phyloP scores from a whole-genome alignment of 2,888 invertebrate genomes.

The Sipunculus nudus region DNA sequence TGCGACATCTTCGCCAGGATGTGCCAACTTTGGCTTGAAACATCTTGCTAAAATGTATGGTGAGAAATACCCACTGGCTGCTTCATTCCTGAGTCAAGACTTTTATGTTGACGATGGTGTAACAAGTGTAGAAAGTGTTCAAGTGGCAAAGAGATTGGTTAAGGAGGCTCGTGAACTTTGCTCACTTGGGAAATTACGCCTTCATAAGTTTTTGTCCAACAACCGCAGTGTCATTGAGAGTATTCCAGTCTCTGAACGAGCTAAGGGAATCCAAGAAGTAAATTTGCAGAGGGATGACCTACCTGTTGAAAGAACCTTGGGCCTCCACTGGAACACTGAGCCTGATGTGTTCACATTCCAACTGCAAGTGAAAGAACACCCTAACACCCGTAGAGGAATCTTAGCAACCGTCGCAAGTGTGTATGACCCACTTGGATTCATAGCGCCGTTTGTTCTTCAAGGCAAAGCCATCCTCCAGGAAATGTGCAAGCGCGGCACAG shows the following conservation, averaged over 20 bases:
- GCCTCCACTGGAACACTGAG: slow-evolving; percentile 38
- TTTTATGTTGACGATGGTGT: slow-evolving; percentile 25
- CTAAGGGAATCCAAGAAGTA: background rate
- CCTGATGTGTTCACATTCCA: slow-evolving; percentile 37
- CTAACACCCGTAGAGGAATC: slow-evolving; percentile 34
- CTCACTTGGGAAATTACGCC: slow-evolving; percentile 3
- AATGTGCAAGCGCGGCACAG: slow-evolving; percentile 27
- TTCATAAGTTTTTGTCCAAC: slow-evolving; percentile 19
- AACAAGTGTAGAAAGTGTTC: background rate
- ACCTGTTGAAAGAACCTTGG: slow-evolving; percentile 4
- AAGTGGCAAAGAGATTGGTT: slow-evolving; percentile 8
- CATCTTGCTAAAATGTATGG: background rate
- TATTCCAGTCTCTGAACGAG: slow-evolving; percentile 2
- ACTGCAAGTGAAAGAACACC: slow-evolving; percentile 27
- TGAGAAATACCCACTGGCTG: background rate
- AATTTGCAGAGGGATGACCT: background rate
- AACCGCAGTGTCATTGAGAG: background rate
- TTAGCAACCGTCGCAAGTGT: slow-evolving; percentile 36
- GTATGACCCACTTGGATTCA: slow-evolving; percentile 42
- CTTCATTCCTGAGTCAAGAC: background rate
- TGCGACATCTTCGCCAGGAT: slow-evolving; percentile 15
- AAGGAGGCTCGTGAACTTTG: background rate
- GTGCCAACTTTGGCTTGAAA: slow-evolving; percentile 22
- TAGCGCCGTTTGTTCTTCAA: slow-evolving; percentile 35
- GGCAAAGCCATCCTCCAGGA: slow-evolving; percentile 38